These are phyloP conservation scores for Malaclemys terrapin DNA, from an alignment of 2,113 vertebrate genomes.

Conservation along the genomic window DNA sequence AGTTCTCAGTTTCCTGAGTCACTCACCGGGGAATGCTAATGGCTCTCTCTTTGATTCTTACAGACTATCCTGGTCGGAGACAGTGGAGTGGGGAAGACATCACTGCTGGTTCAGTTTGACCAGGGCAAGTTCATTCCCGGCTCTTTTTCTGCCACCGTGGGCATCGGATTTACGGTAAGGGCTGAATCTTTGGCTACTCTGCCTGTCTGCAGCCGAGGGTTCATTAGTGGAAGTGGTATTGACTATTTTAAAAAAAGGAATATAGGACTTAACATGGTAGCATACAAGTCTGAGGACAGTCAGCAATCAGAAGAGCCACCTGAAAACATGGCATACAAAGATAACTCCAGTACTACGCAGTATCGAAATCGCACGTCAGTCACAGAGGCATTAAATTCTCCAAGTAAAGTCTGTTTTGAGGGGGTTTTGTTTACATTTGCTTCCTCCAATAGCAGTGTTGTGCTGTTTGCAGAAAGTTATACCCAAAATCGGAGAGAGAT, in stretches of 20 bases:
- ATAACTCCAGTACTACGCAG: background rate
- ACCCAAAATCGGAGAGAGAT: background rate
- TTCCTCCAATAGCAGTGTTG: background rate
- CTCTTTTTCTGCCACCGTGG: slow-evolving; percentile 93
- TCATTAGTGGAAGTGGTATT: background rate
- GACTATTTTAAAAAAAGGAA: background rate
- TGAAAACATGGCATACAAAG: background rate
- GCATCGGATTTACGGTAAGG: slow-evolving; percentile 95
- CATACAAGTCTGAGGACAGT: background rate
- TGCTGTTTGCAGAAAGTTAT: background rate
- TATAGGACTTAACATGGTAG: background rate
- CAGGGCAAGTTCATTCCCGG: slow-evolving; percentile 95
- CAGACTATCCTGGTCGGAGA: slow-evolving; percentile 94
- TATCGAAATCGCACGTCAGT: background rate
- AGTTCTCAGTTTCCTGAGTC: accelerated
- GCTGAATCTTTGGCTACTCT: background rate
- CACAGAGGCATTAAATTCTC: background rate
- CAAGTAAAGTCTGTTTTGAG: background rate
- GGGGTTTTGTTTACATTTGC: background rate
- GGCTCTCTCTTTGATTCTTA: slow-evolving; percentile 45
- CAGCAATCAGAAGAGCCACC: background rate
- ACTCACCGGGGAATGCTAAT: accelerated
- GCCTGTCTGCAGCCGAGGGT: background rate
- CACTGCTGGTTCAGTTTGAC: slow-evolving; percentile 93
- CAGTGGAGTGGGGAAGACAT: slow-evolving; percentile 93